Conservation (phyloP, 2,888 invertebrate species). For the Aphodius sticticus region DNA sequence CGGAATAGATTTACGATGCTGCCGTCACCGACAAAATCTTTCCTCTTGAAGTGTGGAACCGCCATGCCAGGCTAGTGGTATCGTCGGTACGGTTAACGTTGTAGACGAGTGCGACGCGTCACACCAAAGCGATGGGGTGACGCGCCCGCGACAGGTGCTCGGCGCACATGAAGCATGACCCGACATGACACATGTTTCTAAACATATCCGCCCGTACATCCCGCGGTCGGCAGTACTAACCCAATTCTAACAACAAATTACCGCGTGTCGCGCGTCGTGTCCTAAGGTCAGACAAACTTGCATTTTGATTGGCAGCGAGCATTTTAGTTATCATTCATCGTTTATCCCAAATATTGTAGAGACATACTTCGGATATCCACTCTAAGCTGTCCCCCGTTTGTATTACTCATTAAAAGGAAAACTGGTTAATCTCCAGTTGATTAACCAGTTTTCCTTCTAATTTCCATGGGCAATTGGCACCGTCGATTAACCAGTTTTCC, state of each 20-base stretch:
- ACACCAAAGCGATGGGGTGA: neutral
- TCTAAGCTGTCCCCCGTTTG: no score
- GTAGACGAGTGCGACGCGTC: neutral
- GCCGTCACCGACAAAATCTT: neutral
- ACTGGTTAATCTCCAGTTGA: no score
- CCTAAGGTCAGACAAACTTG: neutral
- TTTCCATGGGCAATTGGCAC: no score
- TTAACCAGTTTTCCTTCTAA: no score
- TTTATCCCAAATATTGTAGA: no score
- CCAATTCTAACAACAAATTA: constrained; percentile 9
- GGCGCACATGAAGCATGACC: constrained; percentile 36
- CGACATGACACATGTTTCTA: constrained; percentile 44
- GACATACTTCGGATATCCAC: no score
- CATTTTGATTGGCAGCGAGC: neutral
- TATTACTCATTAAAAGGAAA: no score
- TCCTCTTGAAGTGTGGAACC: neutral
- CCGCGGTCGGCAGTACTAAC: constrained; percentile 21
- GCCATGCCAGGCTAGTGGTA: neutral
- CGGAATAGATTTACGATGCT: neutral
- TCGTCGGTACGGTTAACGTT: neutral
- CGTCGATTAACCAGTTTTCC: no score
- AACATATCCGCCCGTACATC: constrained; percentile 38
- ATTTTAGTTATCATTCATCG: neutral
- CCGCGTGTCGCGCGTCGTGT: constrained; percentile 8
- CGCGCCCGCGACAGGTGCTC: constrained; percentile 35